phyloP scores from a whole-genome alignment of 2,797 vertebrate species.

The Calcarius lapponicus region DNA sequence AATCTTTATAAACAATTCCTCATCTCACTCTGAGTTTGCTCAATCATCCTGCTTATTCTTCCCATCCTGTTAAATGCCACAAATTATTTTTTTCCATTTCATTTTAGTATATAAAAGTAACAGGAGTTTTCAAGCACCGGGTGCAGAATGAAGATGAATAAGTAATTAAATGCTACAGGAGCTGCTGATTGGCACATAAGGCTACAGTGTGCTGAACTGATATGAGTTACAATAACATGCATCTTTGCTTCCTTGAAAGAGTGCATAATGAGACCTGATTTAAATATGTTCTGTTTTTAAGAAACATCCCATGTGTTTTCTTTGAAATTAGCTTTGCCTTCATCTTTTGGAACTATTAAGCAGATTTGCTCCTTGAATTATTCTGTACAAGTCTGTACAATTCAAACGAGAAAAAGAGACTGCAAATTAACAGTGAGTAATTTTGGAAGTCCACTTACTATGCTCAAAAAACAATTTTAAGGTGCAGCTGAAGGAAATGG shows the following conservation, averaged over 20 bases:
- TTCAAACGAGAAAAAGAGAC: neutral
- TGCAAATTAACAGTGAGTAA: neutral
- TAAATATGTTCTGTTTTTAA: slow-evolving; percentile 66
- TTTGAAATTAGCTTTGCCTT: slow-evolving; percentile 66
- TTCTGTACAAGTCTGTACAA: neutral
- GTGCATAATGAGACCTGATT: slow-evolving; percentile 56
- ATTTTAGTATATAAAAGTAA: slow-evolving; percentile 47
- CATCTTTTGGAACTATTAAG: slow-evolving; percentile 22
- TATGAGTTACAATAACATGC: neutral
- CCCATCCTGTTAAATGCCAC: neutral
- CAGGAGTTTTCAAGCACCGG: slow-evolving; percentile 33
- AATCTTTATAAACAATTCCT: neutral
- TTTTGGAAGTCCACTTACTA: neutral
- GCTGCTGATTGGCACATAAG: slow-evolving; percentile 62
- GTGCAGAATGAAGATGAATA: slow-evolving; percentile 51
- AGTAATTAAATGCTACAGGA: slow-evolving; percentile 60
- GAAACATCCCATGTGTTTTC: slow-evolving; percentile 63
- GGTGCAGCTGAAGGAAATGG: neutral
- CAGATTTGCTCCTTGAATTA: neutral
- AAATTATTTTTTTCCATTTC: neutral
- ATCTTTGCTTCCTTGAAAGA: slow-evolving; percentile 35
- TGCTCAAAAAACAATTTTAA: neutral
- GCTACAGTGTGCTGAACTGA: slow-evolving; percentile 37
- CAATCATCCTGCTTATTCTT: neutral
- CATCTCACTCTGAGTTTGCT: neutral